Base-by-base conservation (phyloP, 2,797 vertebrate genomes). In the Adrianichthys oophorus region DNA sequence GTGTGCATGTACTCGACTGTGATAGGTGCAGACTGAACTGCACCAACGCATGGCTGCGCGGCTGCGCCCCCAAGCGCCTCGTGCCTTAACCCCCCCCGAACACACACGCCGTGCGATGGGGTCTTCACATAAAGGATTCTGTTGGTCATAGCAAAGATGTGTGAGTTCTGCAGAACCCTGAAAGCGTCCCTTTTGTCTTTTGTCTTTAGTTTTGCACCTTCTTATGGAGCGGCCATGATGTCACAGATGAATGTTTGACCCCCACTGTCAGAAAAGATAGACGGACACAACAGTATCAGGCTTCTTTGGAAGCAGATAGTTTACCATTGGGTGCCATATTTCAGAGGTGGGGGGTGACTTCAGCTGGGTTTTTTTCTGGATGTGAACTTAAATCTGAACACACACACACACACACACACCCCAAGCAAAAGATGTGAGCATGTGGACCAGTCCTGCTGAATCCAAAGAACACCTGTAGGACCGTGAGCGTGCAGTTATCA, bases 31-130 rank as follows among this genome's bases (percentile, higher is more conserved):
- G 1, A 37, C 50, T 50, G 37, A 23, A 57, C 47, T 29, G 54
- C 21, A 56, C 48, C 56, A 37, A 66, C 41, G 48, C 52, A 56
- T 3, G 13, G 3, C 16, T 7, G 7, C 43, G 4, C 13, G n/a
- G 7, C 44, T 4, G 18, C 15, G 5, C 47, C 41, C 54, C 16
- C 0, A 14, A 12, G 21, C 55, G 44, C 17, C 29, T 40, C 1
- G 79, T 87, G 85, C 85, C 83, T 87, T 87, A 74, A 63, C 53
- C 40, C 49, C 29, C 32, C 32, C 12, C 12, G 2, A 16, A 61
- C 53, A 68, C 49, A 69, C 66, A 64, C 48, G 5, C 75, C 73
- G 72, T 82, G 65, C 69, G 7, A 78, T 68, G 59, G 62, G 50
- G 51, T 56, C 53, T 45, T 41, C 6, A 13, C 4, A 52, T 29